phyloP scores from a whole-genome alignment of 2,888 invertebrate species.

The Tachina lurida region DNA sequence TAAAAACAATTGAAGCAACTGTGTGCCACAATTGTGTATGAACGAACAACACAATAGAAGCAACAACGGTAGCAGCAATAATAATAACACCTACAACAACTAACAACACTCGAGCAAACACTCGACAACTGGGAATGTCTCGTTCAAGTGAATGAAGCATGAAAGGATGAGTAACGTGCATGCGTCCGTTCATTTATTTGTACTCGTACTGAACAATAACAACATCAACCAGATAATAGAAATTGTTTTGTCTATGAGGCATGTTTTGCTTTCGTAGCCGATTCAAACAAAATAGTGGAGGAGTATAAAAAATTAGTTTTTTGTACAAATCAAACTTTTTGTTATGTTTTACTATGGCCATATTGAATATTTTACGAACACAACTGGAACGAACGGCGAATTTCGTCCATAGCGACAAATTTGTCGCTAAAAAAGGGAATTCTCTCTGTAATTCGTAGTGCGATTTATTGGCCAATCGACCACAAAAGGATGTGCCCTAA shows the following conservation, averaged over 20 bases:
- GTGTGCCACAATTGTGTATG: constrained; percentile 37
- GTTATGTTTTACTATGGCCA: too few species aligned
- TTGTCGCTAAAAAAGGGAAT: too few species aligned
- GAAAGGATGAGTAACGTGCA: not conserved
- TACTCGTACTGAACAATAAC: constrained; percentile 1
- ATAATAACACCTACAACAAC: constrained; percentile 16
- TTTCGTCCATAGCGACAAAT: too few species aligned
- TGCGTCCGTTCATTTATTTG: not conserved
- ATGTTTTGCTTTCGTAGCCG: not conserved
- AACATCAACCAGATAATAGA: constrained; percentile 13
- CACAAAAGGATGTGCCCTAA: too few species aligned
- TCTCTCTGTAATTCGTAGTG: too few species aligned
- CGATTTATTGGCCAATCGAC: too few species aligned
- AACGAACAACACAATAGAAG: not conserved
- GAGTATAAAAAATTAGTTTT: too few species aligned
- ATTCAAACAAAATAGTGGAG: not conserved
- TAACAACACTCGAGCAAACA: not conserved
- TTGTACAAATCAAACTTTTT: too few species aligned
- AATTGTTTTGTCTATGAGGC: not conserved
- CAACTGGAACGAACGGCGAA: too few species aligned
- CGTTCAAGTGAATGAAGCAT: constrained; percentile 2
- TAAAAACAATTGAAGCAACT: constrained; percentile 58
- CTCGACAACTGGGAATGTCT: constrained; percentile 19
- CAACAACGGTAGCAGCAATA: not conserved
- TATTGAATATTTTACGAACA: too few species aligned